Base-by-base conservation (phyloP, 2,113 vertebrate species). In the Budorcas taxicolor region DNA sequence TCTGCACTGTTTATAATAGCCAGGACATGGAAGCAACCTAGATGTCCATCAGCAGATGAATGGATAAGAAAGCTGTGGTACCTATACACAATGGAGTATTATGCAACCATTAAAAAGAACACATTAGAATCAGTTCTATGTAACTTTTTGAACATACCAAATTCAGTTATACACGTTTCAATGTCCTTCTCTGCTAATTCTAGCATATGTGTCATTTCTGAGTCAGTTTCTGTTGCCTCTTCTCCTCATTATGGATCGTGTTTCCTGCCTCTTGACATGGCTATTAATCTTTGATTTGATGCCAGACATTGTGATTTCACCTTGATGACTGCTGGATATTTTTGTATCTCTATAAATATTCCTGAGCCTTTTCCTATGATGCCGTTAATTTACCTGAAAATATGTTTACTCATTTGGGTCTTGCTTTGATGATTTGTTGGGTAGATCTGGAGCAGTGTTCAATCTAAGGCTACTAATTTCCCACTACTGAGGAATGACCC, bases 331-430 rank as follows among this genome's bases (percentile, higher is more conserved):
- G 27, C 53, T 96, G 55, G 12, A 57, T 76, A 92, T 76, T 74
- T 95, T 97, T 64, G 4, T 55, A 88, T 78, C 96, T 96, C 57
- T 93, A 64, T 83, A 97, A 95, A 92, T 95, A 96, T 78, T 87
- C 43, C 71, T 95, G 47, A 94, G 6, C 5, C 71, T 95, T 95
- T 55, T 88, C 89, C 50, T 97, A 45, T 78, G 64, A 78, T 90
- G n/a, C 12, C 47, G 33, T 82, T 47, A 91, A 89, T 93, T 89
- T 91, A 86, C 16, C 86, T 95, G 43, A 50, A 78, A n/a, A 64
- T 60, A 94, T 76, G 92, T 96, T 95, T 84, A 92, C 90, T 21
- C 17, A 71, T 91, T 91, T 62, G 12, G 2, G 50, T 86, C n/a
- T 90, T 84, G 31, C 8, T 86, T 97, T 94, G 85, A 62, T 95